Evolutionary conservation across 2,888 invertebrate genomes (phyloP).

Genomic region (Carabus problematicus): DNA sequence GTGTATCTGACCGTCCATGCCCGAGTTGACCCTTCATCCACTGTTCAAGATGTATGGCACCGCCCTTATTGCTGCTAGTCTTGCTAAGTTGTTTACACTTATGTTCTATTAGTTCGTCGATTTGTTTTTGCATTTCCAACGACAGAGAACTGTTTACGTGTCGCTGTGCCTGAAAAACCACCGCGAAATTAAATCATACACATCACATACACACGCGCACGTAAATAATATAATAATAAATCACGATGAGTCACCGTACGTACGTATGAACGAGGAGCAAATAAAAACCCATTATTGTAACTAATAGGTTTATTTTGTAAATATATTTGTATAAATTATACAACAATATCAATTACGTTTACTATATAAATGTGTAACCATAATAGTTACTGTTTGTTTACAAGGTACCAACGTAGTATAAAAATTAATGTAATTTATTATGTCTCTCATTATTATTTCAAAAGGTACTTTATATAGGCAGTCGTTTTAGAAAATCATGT

Average conservation of each 20-base stretch:
- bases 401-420: conserved; percentile 43
- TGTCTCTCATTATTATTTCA: conserved; percentile 6
- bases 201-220: background rate
- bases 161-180: conserved; percentile 55
- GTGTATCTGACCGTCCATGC: conserved; percentile 53
- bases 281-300: conserved; percentile 56
- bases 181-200: conserved; percentile 47
- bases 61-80: conserved; percentile 71
- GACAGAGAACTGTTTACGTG: conserved; percentile 53
- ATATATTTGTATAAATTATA: conserved; percentile 51
- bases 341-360: conserved; percentile 41
- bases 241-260: too few species aligned
- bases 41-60: conserved; percentile 76
- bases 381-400: conserved; percentile 38
- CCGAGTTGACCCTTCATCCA: conserved; percentile 83
- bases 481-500: conserved; percentile 41
- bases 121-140: conserved; percentile 59
- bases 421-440: conserved; percentile 39
- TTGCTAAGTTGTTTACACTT: conserved; percentile 70
- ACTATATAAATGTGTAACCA: conserved; percentile 35
- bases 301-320: conserved; percentile 58
- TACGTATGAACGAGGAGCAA: conserved; percentile 38
- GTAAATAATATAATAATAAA: too few species aligned
- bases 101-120: conserved; percentile 69
- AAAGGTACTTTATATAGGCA: conserved; percentile 42